Evolutionary conservation across 2,888 invertebrate species (phyloP), one percentile per base, ranked within the genome.

Genomic region (Halictus quadricinctus): DNA sequence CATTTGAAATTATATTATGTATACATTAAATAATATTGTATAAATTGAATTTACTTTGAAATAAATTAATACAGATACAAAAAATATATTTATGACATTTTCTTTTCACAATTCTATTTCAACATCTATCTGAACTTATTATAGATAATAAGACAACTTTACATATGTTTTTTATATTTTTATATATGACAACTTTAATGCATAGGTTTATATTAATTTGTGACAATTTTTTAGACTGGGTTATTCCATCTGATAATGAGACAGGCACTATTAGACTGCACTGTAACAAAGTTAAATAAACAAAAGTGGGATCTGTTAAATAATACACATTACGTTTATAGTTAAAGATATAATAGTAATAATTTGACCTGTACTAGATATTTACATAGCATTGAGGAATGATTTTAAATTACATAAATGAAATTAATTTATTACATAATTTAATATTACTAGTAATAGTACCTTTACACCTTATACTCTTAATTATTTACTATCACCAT

Each of bases 401-500:
- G 90, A 84, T 76, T 88, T 82, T 72, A 84, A 87, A 78, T 88
- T 82, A 88, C 60, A 83, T 84, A 77, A 86, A 79, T 81, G 72
- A 83, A 88, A 88, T 69, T 58, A 81, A 76, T 84, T 82, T 75
- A 69, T 79, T 83, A 73, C 72, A 76, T 72, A 70, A 60, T 69
- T 66, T 79, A 79, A n/a, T 54, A 43, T n/a, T 43, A 21, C 7
- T 29, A 48, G 18, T 58, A 58, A 15, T 84, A 77, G 81, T 87
- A 85, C 70, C 81, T 72, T 77, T 69, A 75, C n/a, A 58, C 54
- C n/a, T 54, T 58, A 58, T 76, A 72, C 41, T 66, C 69, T 74
- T 41, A 80, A 76, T 60, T 89, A 88, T 80, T 81, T 83, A 81
- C 87, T 88, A 76, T 87, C 90, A 83, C 91, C 88, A 54, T 89